Conservation (phyloP, 2,888 invertebrate genomes). For the Nemotelus nigrinus region DNA sequence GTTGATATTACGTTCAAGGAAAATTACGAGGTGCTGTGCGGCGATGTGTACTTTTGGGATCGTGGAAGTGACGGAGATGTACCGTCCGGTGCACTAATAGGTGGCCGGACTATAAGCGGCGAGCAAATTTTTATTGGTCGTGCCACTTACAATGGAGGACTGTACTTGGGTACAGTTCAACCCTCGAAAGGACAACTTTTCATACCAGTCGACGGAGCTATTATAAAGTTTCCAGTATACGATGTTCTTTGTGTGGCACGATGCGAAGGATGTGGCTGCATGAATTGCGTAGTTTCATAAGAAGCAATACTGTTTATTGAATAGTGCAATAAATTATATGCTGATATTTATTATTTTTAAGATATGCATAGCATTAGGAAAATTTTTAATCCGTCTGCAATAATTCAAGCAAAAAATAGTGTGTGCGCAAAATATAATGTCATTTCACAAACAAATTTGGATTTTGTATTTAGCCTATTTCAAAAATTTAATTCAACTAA, state of each 20-base stretch:
- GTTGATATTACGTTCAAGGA: constrained; percentile 70
- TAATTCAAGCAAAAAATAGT: no score
- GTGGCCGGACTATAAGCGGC: constrained; percentile 65
- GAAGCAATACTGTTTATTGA: no score
- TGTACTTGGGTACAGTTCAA: constrained; percentile 67
- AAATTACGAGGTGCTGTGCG: constrained; percentile 64
- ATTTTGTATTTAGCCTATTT: no score
- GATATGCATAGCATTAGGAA: no score
- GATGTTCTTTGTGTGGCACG: constrained; percentile 70
- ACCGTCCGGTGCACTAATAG: constrained; percentile 54
- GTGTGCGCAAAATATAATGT: no score
- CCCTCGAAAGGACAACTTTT: constrained; percentile 72
- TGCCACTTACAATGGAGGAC: constrained; percentile 64
- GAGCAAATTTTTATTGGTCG: constrained; percentile 68
- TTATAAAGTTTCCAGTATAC: constrained; percentile 72
- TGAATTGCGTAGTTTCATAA: no score
- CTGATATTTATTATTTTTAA: no score
- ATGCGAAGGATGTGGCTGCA: neutral
- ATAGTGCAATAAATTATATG: no score
- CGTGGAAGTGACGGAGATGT: constrained; percentile 54
- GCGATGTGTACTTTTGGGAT: constrained; percentile 58
- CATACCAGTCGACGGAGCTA: constrained; percentile 75
- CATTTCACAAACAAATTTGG: no score
- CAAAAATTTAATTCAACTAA: no score
- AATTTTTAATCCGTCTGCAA: no score